Evolutionary conservation across 2,113 vertebrate species (phyloP).

Genomic region (Trogon surrucura): DNA sequence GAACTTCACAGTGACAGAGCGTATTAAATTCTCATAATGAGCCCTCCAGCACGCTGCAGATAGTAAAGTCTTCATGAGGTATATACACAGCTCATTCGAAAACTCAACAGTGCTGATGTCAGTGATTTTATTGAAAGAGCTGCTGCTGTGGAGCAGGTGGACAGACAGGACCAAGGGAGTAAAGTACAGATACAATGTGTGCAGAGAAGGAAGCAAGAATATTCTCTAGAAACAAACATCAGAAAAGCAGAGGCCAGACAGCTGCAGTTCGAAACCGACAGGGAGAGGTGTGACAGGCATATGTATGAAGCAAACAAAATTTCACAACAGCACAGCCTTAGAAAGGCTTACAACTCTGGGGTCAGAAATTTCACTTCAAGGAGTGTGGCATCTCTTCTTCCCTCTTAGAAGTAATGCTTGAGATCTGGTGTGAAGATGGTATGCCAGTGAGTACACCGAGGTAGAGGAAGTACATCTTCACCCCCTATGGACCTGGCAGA

Average conservation of each 20-base stretch:
- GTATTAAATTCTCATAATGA: not conserved
- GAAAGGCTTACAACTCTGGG: not conserved
- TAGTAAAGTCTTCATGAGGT: not conserved
- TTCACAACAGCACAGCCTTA: not conserved
- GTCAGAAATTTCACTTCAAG: not conserved
- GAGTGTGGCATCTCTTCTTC: fast-evolving
- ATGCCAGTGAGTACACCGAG: not conserved
- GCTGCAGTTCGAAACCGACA: not conserved
- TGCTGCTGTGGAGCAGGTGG: not conserved
- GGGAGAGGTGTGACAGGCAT: not conserved
- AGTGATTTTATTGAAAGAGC: not conserved
- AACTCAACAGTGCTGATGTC: not conserved
- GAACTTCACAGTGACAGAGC: not conserved
- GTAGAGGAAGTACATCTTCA: not conserved
- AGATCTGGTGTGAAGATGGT: not conserved
- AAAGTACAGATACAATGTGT: not conserved
- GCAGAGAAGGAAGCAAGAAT: not conserved
- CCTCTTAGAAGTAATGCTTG: not conserved
- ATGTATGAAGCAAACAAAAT: not conserved
- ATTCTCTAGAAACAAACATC: not conserved
- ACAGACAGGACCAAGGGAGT: not conserved
- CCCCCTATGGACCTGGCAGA: not conserved
- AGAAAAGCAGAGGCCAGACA: not conserved
- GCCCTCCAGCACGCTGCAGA: not conserved
- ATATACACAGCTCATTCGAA: not conserved